Evolutionary conservation across 2,113 vertebrate species (phyloP).

Genomic region (Cavia aperea): DNA sequence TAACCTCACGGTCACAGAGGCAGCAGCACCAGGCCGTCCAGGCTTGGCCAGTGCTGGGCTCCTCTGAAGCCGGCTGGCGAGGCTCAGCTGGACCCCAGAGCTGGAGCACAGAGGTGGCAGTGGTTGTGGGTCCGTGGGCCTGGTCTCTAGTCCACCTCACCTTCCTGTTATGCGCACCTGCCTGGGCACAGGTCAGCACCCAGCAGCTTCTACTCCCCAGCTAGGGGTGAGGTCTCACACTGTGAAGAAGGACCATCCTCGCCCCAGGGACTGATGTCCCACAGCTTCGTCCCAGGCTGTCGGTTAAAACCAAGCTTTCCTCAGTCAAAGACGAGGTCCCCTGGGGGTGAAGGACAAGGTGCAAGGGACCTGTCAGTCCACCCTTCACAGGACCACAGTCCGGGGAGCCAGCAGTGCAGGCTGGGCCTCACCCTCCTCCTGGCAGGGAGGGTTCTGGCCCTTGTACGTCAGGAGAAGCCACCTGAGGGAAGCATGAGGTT

Average conservation of each 20-base stretch:
- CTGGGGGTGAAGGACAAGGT: background rate
- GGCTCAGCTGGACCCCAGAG: too few relatives aligned
- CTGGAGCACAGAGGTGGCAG: background rate
- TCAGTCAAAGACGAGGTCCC: background rate
- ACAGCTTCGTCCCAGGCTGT: background rate
- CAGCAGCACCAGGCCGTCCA: rapidly evolving
- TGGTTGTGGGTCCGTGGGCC: rapidly evolving
- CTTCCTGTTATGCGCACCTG: background rate
- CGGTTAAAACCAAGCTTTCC: background rate
- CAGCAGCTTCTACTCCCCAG: background rate
- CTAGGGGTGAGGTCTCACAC: background rate
- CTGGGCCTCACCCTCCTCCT: background rate
- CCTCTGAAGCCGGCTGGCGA: background rate
- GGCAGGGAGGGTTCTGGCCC: background rate
- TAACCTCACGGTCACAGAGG: background rate
- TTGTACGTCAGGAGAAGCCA: background rate
- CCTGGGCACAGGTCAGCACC: background rate
- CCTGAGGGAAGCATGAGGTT: background rate
- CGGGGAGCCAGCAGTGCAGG: background rate
- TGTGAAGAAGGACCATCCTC: background rate
- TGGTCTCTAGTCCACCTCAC: background rate
- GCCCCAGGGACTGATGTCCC: background rate
- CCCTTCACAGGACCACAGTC: background rate
- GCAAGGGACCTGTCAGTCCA: background rate
- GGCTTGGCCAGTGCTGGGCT: rapidly evolving